Base-by-base conservation (phyloP, 2,888 invertebrate genomes). In the Patella depressa region DNA sequence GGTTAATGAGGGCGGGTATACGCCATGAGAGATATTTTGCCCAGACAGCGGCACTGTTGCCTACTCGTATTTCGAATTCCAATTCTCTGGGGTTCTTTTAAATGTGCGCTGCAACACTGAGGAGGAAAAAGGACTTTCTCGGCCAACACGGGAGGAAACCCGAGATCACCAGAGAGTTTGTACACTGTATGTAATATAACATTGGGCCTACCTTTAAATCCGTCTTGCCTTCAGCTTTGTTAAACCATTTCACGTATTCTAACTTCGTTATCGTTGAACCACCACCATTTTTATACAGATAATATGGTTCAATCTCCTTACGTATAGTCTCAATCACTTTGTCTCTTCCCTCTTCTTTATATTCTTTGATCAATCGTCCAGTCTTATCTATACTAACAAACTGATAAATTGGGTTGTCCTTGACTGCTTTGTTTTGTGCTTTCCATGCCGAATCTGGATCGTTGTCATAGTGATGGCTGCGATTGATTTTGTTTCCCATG, bases 211-310 rank as follows among this genome's bases (percentile, higher is more conserved):
- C 45, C 45, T 45, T 45, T 45, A 9, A 9, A 45, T 45, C 45
- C 9, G 45, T 45, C 45, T 45, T 45, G 9, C 45, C 96, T 91
- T 76, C 96, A 93, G 15, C 97, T 96, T 80, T 97, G 92, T 90
- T 96, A 95, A 0, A 96, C 95, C 89, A 98, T 95, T 0, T 84
- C n/a, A 88, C 77, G 76, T 86, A 89, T n/a, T 90, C 90, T 29
- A 82, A 57, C 75, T 86, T 85, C 3, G 83, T 84, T 29, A 91
- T 81, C 0, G 75, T 78, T 24, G 79, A 79, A 15, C 90, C 89
- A 74, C 87, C 84, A n/a, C 91, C 91, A 14, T 84, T 82, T 34
- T 53, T 57, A 79, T 90, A 91, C 71, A 91, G 82, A 77, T 85
- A 89, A 7, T 74, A 17, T 0, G 84, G 84, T 53, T 81, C 83